phyloP scores from a whole-genome alignment of 2,888 invertebrate species.

The Leuctra nigra region DNA sequence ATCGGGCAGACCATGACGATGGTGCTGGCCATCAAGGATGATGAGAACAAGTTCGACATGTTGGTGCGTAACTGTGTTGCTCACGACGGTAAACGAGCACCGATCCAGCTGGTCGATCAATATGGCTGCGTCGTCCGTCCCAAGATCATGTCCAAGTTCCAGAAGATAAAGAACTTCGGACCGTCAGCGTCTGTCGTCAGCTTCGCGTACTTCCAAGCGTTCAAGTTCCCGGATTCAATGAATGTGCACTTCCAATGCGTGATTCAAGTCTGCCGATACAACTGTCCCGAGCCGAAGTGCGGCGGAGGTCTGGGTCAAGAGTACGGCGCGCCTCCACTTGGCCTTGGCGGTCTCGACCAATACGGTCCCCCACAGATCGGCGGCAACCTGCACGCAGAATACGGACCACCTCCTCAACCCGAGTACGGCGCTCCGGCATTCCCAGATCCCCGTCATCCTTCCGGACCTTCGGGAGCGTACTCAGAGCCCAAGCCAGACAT shows the following conservation, averaged over 20 bases:
- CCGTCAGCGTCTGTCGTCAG: constrained; percentile 91
- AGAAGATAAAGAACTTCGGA: constrained; percentile 93
- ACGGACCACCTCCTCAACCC: constrained; percentile 25
- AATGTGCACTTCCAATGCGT: constrained; percentile 96
- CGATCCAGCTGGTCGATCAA: constrained; percentile 88
- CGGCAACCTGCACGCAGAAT: constrained; percentile 31
- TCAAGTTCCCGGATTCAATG: constrained; percentile 96
- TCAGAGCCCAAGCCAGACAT: constrained; percentile 76
- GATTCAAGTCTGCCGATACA: constrained; percentile 89
- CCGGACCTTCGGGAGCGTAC: constrained; percentile 73
- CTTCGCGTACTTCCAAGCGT: constrained; percentile 94
- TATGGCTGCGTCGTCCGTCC: constrained; percentile 90
- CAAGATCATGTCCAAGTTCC: constrained; percentile 89
- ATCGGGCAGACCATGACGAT: constrained; percentile 96
- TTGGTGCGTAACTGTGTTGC: constrained; percentile 90
- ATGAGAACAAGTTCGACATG: constrained; percentile 95
- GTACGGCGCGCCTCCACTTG: constrained; percentile 60
- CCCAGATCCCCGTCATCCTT: constrained; percentile 83
- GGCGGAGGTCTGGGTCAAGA: constrained; percentile 52
- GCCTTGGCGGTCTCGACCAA: constrained; percentile 46
- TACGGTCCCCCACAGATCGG: constrained; percentile 55
- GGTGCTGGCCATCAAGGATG: constrained; percentile 92
- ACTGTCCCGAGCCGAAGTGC: constrained; percentile 90
- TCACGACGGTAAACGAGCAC: constrained; percentile 88
- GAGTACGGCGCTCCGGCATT: constrained; percentile 45